These are phyloP conservation scores for Brachyalestes nurse DNA, from an alignment of 2,797 vertebrate species.

Conservation along the genomic window DNA sequence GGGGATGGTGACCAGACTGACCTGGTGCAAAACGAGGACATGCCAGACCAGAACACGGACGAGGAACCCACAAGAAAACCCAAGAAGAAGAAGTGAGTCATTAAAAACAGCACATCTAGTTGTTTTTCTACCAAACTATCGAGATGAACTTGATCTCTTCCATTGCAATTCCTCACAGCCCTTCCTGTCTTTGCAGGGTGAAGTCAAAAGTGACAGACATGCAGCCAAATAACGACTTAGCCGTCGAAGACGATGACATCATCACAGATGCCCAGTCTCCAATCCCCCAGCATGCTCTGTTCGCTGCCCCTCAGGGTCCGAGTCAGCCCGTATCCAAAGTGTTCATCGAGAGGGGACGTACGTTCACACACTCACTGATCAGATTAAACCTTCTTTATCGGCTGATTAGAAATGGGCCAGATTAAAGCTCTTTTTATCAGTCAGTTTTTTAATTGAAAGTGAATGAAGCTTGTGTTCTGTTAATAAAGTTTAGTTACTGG, in stretches of 20 bases:
- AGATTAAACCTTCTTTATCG: background rate
- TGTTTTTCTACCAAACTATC: background rate
- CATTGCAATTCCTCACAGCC: background rate
- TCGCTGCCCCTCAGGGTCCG: conserved; percentile 83
- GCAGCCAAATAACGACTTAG: conserved; percentile 81
- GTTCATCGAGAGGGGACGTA: conserved; percentile 92
- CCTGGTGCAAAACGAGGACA: conserved; percentile 82
- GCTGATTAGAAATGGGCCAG: too few species aligned
- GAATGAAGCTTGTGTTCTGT: too few species aligned
- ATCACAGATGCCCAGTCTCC: conserved; percentile 78
- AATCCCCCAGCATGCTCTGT: conserved; percentile 82
- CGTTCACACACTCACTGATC: conserved; percentile 65
- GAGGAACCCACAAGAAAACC: conserved; percentile 82
- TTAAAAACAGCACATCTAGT: background rate
- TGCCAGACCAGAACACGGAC: conserved; percentile 77
- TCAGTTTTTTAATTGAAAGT: too few species aligned
- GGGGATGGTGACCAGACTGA: conserved; percentile 77
- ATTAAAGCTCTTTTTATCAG: background rate
- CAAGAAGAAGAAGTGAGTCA: conserved; percentile 88
- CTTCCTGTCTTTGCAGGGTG: conserved; percentile 67
- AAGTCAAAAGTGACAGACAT: conserved; percentile 79
- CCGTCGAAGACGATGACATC: conserved; percentile 92
- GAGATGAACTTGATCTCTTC: background rate
- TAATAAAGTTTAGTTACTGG: background rate
- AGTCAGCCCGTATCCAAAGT: conserved; percentile 94